Percentiles rank a stretch among this genome's conserved stretches.
phyloP scores from a whole-genome alignment of 2,113 vertebrate species.

The Salvator merianae region DNA sequence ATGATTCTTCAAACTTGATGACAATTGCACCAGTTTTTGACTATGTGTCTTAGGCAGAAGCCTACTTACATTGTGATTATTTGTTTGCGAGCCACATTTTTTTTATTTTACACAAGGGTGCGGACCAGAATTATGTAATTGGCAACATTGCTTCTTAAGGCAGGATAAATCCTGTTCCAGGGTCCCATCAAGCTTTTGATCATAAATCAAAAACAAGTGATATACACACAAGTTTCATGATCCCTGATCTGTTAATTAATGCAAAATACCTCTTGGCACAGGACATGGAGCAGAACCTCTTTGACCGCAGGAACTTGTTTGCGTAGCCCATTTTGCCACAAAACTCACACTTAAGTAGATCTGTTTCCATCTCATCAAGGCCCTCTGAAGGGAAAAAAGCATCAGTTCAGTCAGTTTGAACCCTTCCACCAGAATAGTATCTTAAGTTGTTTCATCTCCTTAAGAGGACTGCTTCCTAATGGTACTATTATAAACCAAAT shows the following conservation, averaged over 20 bases:
- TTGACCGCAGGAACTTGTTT: slow-evolving; percentile 91
- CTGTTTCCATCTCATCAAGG: slow-evolving; percentile 81
- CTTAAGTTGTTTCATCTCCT: neutral
- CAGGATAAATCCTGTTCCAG: too few species aligned
- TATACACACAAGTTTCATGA: neutral
- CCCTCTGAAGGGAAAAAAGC: slow-evolving; percentile 78
- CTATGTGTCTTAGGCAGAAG: too few species aligned
- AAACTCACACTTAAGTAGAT: slow-evolving; percentile 94
- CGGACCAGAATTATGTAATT: too few species aligned
- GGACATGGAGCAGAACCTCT: slow-evolving; percentile 95
- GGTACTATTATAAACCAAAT: neutral
- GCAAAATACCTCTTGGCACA: slow-evolving; percentile 90
- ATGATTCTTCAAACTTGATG: too few species aligned
- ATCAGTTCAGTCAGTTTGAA: slow-evolving; percentile 30
- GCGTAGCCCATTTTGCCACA: slow-evolving; percentile 94
- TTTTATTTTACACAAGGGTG: too few species aligned
- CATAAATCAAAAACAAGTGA: neutral
- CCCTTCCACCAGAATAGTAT: neutral
- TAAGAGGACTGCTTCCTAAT: too few species aligned
- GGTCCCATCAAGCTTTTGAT: neutral
- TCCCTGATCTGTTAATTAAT: neutral
- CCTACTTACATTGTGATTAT: too few species aligned
- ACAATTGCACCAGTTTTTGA: too few species aligned
- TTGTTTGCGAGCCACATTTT: too few species aligned
- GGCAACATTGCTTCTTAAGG: too few species aligned